phyloP scores from a whole-genome alignment of 2,797 vertebrate genomes.

The Betta splendens region DNA sequence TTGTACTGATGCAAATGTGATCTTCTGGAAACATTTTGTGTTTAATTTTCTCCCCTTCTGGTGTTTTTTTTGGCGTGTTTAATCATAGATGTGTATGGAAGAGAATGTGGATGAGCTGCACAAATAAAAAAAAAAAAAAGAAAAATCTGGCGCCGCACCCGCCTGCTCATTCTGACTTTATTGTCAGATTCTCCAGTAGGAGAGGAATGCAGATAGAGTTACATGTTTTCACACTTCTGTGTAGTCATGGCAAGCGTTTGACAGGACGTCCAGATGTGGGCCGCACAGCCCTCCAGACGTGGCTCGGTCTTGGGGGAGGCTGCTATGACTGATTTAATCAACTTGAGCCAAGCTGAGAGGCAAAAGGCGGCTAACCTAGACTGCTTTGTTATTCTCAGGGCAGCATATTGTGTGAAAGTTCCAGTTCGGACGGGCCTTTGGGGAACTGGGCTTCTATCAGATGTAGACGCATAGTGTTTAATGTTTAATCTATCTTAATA shows the following conservation, averaged over 20 bases:
- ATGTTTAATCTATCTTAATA: conserved; percentile 66
- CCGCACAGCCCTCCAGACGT: conserved; percentile 14
- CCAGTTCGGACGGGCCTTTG: conserved; percentile 10
- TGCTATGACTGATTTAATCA: conserved; percentile 38
- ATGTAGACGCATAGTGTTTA: conserved; percentile 39
- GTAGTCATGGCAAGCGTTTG: conserved; percentile 29
- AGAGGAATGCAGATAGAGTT: conserved; percentile 19
- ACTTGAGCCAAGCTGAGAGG: conserved; percentile 6
- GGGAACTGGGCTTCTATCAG: conserved; percentile 31
- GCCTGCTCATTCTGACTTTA: conserved; percentile 25
- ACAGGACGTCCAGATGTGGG: conserved; percentile 42
- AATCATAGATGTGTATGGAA: conserved; percentile 34
- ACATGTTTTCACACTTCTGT: conserved; percentile 42
- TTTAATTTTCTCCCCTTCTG: conserved; percentile 50
- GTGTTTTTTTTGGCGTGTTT: conserved; percentile 42
- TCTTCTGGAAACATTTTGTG: conserved; percentile 48
- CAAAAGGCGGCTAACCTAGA: conserved; percentile 17
- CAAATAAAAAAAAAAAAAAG: conserved; percentile 40
- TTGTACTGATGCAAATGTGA: conserved; percentile 52
- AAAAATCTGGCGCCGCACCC: conserved; percentile 27
- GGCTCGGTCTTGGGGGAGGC: conserved; percentile 14
- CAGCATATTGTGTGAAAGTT: conserved; percentile 24
- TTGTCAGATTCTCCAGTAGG: conserved; percentile 25
- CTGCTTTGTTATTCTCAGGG: conserved; percentile 36
- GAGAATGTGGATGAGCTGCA: conserved; percentile 18